phyloP scores from a whole-genome alignment of 2,797 vertebrate genomes.

The Apogon talboti region DNA sequence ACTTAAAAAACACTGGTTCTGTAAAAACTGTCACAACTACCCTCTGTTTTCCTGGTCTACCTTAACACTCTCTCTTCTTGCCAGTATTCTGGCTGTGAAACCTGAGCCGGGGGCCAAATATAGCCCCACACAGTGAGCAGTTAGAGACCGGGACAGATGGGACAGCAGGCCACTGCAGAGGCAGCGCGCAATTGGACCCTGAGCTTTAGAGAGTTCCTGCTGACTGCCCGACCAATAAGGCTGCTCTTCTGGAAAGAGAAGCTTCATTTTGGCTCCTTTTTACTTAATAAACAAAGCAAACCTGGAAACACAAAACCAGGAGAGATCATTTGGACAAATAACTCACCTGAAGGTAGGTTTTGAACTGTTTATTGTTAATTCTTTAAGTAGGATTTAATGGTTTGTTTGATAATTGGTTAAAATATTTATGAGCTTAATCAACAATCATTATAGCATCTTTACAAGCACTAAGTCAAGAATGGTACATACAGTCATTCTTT shows the following conservation, averaged over 20 bases:
- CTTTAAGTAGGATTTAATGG: not conserved
- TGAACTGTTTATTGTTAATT: not conserved
- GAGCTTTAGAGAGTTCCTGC: slow-evolving; percentile 69
- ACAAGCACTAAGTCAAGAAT: not conserved
- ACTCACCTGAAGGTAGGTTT: slow-evolving; percentile 70
- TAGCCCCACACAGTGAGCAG: slow-evolving; percentile 89
- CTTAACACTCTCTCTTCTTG: slow-evolving; percentile 84
- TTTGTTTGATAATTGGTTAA: slow-evolving; percentile 1
- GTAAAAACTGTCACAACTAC: slow-evolving; percentile 49
- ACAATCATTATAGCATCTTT: not conserved
- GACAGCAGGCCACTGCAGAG: slow-evolving; percentile 83
- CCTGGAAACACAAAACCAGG: slow-evolving; percentile 65
- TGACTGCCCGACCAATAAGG: slow-evolving; percentile 62
- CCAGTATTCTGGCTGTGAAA: slow-evolving; percentile 88
- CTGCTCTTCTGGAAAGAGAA: slow-evolving; percentile 66
- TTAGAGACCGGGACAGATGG: slow-evolving; percentile 90
- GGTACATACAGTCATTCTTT: not conserved
- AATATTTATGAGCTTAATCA: not conserved
- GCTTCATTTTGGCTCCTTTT: slow-evolving; percentile 51
- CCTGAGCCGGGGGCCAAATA: slow-evolving; percentile 95
- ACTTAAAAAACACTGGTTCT: slow-evolving; percentile 42
- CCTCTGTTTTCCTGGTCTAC: slow-evolving; percentile 72
- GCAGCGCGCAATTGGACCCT: slow-evolving; percentile 72
- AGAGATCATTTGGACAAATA: slow-evolving; percentile 54
- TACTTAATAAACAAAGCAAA: slow-evolving; percentile 56